A percentile compares a stretch with the other conserved stretches of the same genome.
Evolutionary conservation across 2,797 vertebrate genomes (phyloP).

Genomic region (Schizopygopsis malacanthus): DNA sequence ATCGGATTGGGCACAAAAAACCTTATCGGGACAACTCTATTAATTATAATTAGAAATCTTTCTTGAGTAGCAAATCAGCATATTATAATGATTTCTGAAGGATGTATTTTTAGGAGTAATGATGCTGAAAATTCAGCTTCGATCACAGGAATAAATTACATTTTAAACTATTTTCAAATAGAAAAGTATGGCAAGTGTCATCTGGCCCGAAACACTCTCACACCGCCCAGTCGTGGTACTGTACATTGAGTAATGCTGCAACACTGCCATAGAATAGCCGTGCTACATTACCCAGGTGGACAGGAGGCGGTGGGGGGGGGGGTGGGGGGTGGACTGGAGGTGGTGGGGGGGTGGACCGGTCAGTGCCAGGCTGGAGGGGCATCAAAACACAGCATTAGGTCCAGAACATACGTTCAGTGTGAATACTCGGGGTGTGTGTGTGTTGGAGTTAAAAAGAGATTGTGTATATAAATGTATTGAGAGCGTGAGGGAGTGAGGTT

Average conservation of each 20-base stretch:
- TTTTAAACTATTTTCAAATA: background rate
- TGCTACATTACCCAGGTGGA: constrained; percentile 33
- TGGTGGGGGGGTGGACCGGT: constrained; percentile 31
- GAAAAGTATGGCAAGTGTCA: background rate
- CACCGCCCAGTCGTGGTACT: background rate
- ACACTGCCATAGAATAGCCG: background rate
- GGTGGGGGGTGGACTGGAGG: constrained; percentile 45
- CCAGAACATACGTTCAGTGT: constrained; percentile 35
- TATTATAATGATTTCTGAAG: too few species aligned
- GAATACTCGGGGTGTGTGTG: background rate
- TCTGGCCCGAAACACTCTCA: background rate
- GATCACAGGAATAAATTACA: too few species aligned
- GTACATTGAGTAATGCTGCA: constrained; percentile 13
- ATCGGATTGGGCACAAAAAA: too few species aligned
- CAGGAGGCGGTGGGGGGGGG: constrained; percentile 36
- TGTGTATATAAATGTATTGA: background rate
- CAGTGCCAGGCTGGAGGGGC: constrained; percentile 45
- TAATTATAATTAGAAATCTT: too few species aligned
- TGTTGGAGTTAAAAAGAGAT: background rate
- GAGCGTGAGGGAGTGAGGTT: background rate
- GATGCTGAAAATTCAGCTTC: too few species aligned
- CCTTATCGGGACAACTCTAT: too few species aligned
- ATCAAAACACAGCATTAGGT: constrained; percentile 39
- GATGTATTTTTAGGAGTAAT: too few species aligned
- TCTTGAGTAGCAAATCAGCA: too few species aligned